Evolutionary conservation across 2,113 vertebrate genomes (phyloP).

Genomic region (Indicator maculatus): DNA sequence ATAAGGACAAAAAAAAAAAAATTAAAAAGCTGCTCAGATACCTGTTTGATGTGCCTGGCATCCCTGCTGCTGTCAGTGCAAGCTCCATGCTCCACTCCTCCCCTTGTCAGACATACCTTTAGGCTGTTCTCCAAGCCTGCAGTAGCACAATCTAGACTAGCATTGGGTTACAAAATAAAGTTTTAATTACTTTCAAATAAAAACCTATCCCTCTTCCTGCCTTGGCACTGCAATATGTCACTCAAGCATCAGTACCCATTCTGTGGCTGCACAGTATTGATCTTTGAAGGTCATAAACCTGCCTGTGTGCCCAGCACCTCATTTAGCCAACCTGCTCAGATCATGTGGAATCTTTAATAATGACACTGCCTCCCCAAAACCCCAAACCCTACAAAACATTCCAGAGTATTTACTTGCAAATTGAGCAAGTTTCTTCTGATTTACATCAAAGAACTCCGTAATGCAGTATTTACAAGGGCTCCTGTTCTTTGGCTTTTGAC

Average conservation of each 20-base stretch:
- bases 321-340: rapidly evolving
- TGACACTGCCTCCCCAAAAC: rapidly evolving
- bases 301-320: background rate
- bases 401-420: background rate
- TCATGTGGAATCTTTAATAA: background rate
- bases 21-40: background rate
- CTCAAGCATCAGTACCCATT: background rate
- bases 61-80: no score
- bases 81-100: rapidly evolving
- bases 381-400: background rate
- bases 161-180: rapidly evolving
- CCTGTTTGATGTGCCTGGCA: background rate
- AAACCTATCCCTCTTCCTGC: background rate
- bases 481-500: background rate
- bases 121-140: background rate
- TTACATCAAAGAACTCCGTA: background rate
- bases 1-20: background rate
- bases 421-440: background rate
- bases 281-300: background rate
- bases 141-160: rapidly evolving
- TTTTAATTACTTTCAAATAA: background rate
- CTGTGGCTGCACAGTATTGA: background rate
- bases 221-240: background rate
- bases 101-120: background rate
- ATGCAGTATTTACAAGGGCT: background rate